Conservation (phyloP, 2,888 invertebrate species). For the Euzophera pinguis region DNA sequence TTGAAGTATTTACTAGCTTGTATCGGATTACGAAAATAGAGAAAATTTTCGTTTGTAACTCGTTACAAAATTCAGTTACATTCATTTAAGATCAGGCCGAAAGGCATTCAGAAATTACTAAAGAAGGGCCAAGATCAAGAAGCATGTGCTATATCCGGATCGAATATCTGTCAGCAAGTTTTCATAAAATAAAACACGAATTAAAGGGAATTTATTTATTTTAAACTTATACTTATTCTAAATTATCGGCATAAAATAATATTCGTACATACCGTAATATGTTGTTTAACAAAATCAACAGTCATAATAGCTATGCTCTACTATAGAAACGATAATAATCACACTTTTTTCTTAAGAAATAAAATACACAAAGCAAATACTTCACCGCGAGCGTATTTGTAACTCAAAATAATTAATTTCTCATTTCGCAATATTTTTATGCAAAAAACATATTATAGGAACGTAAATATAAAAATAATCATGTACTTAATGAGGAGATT, state of each 20-base stretch:
- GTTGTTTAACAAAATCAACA: slow-evolving; percentile 9
- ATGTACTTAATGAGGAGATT: slow-evolving; percentile 8
- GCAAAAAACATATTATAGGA: background rate
- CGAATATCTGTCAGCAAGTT: no score
- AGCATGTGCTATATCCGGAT: no score
- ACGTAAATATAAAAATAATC: background rate
- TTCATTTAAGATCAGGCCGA: no score
- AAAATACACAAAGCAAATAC: slow-evolving; percentile 6
- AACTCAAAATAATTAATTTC: slow-evolving; percentile 4
- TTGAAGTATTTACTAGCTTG: no score
- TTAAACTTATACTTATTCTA: slow-evolving; percentile 18
- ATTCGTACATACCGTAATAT: slow-evolving; percentile 10
- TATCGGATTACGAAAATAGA: no score
- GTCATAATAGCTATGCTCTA: background rate
- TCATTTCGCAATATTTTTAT: background rate
- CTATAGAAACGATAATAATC: background rate
- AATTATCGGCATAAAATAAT: slow-evolving; percentile 23
- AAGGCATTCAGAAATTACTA: no score
- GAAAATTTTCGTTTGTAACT: no score
- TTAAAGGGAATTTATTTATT: slow-evolving; percentile 26
- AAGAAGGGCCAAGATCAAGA: no score
- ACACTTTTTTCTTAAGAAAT: background rate
- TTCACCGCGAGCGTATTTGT: slow-evolving; percentile 3
- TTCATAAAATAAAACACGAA: slow-evolving; percentile 14
- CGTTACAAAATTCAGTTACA: no score